Base-by-base conservation (phyloP, 23 tunicate species). In the Botrylloides violaceus region DNA sequence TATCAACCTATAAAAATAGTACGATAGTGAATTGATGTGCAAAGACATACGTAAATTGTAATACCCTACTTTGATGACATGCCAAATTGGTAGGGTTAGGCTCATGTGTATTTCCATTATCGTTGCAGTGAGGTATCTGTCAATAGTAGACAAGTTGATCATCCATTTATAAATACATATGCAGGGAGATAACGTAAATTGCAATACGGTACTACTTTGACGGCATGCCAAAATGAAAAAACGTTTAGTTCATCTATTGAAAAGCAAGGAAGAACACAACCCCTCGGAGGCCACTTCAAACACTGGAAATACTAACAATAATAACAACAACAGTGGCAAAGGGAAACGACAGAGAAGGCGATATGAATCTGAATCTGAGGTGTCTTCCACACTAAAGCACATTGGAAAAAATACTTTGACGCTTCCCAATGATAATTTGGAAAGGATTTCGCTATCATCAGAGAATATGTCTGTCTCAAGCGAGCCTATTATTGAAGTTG, bases 321-420 rank as follows among this genome's bases (percentile, higher is more conserved):
- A 28, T 4, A 63, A 63, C 70, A 31, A 33, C 33, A 63, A 63
- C 35, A 63, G 33, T 28, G 29, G 29, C 33, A 31, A 33, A 31
- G 20, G 20, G 29, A 63, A 9, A 63, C 35, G 70, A 22, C 70
- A 31, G 3, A 63, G 36, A 28, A 31, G 36, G 35, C 26, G 70
- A 63, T 27, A 29, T 63, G 70, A 25, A 3, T 63, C 70, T 28
- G 70, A 63, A 63, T 63, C 70, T 3, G 70, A 63, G 19, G 32
- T 34, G 4, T 33, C 32, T 12, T 7, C 70, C 3, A 12, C 12
- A 7, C 15, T 9, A 7, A 15, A 43, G 15, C 15, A 43, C 15
- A 15, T 43, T 43, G 53, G 12, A 43, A 43, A 43, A 7, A 15
- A 15, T 15, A 43, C 12, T 15, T 15, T 7, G 15, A 9, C 12